Evolutionary conservation across 2,797 vertebrate species (phyloP).

Genomic region (Scolopax rusticola): DNA sequence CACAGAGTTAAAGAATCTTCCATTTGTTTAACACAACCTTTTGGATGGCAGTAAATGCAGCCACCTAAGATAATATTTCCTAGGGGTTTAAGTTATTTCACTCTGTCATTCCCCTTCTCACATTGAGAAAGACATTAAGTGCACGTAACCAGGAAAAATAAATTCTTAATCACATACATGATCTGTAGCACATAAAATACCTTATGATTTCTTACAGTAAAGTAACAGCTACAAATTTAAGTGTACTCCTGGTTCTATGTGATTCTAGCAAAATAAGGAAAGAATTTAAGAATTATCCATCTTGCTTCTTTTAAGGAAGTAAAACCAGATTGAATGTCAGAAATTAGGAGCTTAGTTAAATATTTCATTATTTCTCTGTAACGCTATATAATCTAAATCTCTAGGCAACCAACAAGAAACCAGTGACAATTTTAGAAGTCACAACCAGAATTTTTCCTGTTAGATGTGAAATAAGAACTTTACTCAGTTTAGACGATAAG

Average conservation of each 20-base stretch:
- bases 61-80: not conserved
- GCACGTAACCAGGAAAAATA: not conserved
- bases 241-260: not conserved
- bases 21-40: not conserved
- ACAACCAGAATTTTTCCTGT: not conserved
- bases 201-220: not conserved
- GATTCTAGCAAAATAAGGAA: not conserved
- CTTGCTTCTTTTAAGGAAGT: not conserved
- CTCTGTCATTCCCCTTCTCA: not conserved
- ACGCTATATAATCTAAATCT: not conserved
- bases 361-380: not conserved
- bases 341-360: not conserved
- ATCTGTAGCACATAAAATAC: not conserved
- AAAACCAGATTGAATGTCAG: not conserved
- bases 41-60: not conserved
- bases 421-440: not conserved
- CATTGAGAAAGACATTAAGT: not conserved
- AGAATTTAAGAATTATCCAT: not conserved
- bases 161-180: not conserved
- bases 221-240: not conserved
- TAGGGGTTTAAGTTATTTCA: not conserved
- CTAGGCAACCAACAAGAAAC: not conserved
- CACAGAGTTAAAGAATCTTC: not conserved
- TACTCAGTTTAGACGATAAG: not conserved
- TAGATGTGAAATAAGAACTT: not conserved